Percentiles rank a stretch among this genome's conserved stretches.
These are phyloP conservation scores for Bombus superbus DNA, from an alignment of 1,140 invertebrate genomes.

Conservation along the genomic window DNA sequence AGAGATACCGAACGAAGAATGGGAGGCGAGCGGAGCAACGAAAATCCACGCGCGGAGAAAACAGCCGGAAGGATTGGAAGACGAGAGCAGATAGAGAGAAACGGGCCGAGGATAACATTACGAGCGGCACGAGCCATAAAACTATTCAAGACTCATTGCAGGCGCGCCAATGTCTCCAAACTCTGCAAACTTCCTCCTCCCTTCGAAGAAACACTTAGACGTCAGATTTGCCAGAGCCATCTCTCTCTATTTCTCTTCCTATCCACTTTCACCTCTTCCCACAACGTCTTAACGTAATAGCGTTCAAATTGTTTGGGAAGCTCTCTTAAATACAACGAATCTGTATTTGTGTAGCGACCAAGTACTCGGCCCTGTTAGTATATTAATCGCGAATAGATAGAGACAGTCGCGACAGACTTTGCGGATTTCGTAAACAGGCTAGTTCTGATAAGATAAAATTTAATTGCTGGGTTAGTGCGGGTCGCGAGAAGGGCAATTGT, in stretches of 20 bases:
- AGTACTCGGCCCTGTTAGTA: not conserved
- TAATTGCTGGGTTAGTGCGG: too few species aligned
- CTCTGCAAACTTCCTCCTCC: slow-evolving; percentile 46
- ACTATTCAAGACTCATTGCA: slow-evolving; percentile 65
- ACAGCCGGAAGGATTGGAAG: slow-evolving; percentile 17
- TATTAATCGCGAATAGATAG: not conserved
- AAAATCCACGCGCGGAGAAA: slow-evolving; percentile 28
- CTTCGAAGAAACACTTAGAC: slow-evolving; percentile 42
- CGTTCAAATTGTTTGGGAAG: not conserved
- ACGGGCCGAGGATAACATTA: slow-evolving; percentile 54
- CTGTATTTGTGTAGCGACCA: not conserved
- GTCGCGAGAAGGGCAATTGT: too few species aligned
- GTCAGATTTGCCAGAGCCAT: slow-evolving; percentile 26
- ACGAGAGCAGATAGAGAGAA: slow-evolving; percentile 17
- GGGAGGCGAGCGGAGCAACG: not conserved
- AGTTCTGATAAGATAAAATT: too few species aligned
- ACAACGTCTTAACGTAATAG: not conserved
- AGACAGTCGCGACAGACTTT: not conserved
- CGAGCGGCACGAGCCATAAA: slow-evolving; percentile 53
- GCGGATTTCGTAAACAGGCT: too few species aligned
- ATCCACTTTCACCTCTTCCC: not conserved
- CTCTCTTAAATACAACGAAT: not conserved
- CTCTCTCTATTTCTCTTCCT: not conserved
- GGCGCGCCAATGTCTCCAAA: slow-evolving; percentile 36
- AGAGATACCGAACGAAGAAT: slow-evolving; percentile 25